Conservation (phyloP, 2,888 invertebrate genomes). For the Zygogramma bicolorata region DNA sequence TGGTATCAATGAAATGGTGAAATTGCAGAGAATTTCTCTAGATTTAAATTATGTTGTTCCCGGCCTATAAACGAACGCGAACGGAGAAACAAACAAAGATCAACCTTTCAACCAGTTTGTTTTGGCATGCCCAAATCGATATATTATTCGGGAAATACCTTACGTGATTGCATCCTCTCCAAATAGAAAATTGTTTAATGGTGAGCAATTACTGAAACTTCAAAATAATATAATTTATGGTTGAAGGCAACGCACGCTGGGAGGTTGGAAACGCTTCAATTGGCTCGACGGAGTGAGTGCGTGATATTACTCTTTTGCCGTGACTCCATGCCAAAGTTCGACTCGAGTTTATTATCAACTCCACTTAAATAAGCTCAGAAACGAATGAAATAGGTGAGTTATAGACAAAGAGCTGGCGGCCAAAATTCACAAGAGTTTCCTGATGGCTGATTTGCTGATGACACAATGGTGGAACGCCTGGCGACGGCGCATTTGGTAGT, state of each 20-base stretch:
- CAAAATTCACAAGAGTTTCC: too few species aligned
- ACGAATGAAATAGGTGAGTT: slow-evolving; percentile 5
- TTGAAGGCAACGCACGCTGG: slow-evolving; percentile 40
- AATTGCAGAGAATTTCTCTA: too few species aligned
- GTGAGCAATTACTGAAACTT: slow-evolving; percentile 19
- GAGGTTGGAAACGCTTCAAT: slow-evolving; percentile 41
- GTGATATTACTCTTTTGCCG: slow-evolving; percentile 48
- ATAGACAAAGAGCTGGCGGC: too few species aligned
- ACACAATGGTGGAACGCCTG: too few species aligned
- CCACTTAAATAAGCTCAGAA: slow-evolving; percentile 20
- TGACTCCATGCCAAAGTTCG: slow-evolving; percentile 40
- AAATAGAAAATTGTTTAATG: slow-evolving; percentile 17
- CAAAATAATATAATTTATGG: slow-evolving; percentile 32
- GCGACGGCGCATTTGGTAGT: too few species aligned
- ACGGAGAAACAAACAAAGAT: not conserved
- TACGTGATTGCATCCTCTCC: not conserved
- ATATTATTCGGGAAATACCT: not conserved
- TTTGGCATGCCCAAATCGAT: not conserved
- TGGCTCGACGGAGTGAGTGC: slow-evolving; percentile 39
- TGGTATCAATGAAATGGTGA: too few species aligned
- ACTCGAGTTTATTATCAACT: slow-evolving; percentile 15
- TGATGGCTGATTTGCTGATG: too few species aligned
- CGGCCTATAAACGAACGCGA: too few species aligned
- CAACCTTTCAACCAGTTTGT: not conserved
- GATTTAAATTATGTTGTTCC: too few species aligned